Base-by-base conservation (phyloP, 2,113 vertebrate species). In the Pseudorectes ferrugineus region DNA sequence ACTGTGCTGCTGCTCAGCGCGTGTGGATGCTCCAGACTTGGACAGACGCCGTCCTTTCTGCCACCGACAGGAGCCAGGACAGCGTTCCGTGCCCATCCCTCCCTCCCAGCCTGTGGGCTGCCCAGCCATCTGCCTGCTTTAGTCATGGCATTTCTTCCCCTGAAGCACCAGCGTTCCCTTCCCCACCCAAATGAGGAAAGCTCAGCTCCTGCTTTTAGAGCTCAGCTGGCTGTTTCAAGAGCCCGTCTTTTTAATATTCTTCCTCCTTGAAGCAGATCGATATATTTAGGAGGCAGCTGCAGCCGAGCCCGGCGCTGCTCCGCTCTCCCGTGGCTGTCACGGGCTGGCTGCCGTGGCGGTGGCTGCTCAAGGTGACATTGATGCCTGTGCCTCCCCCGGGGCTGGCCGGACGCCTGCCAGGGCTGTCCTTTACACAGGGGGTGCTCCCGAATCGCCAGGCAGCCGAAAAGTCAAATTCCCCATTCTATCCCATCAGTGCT, bases 271-370 rank as follows among this genome's bases (percentile, higher is more conserved):
- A 82, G 86, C 8, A 61, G 54, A 57, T 79, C 40, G 74, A 92
- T 96, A 72, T 89, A 81, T 92, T 96, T 94, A 93, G 94, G 94
- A 36, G 79, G n/a, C 95, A 91, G 93, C 94, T 94, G 94, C 89
- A 74, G 62, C 61, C 1, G 5, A 35, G 85, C 66, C 6, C 35
- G 5, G 3, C 22, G 1, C 5, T 26, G 87, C 92, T 46, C 10
- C 16, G 81, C 89, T 42, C 38, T 33, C 40, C 91, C 25, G 57
- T 24, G 11, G 6, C 72, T 33, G 21, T 58, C 71, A 19, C 28
- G 18, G 54, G 66, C 12, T 59, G 79, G 6, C 35, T 24, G 5
- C 2, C 1, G 24, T 16, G 83, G 5, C 52, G 1, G 43, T 12
- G 77, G 26, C 92, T 72, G 85, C 88, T 88, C 90, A 89, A 94